phyloP scores from a whole-genome alignment of 92 coral and sea anemone species.

The Palythoa caribaeorum region DNA sequence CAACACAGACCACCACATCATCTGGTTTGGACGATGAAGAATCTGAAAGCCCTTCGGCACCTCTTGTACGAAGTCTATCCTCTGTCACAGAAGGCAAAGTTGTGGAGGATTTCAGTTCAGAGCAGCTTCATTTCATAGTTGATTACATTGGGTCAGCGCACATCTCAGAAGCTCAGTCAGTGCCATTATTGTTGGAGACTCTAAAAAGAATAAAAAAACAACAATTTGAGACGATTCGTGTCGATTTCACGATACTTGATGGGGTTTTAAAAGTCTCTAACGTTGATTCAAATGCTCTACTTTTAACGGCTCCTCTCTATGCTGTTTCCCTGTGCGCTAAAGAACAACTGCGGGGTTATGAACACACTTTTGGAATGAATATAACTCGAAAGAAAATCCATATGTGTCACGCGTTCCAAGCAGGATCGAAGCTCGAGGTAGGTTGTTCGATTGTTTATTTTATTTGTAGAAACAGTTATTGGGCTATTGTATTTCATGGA shows the following conservation, averaged over 20 bases:
- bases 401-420: conserved; percentile 97
- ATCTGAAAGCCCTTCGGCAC: neutral
- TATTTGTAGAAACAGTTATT: conserved; percentile 13
- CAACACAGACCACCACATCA: conserved; percentile 25
- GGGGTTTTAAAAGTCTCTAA: conserved; percentile 89
- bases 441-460: conserved; percentile 46
- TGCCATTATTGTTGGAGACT: conserved; percentile 91
- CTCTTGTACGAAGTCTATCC: conserved; percentile 23
- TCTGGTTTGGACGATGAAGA: conserved; percentile 6
- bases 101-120: conserved; percentile 72
- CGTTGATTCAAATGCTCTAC: conserved; percentile 84
- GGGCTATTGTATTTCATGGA: conserved; percentile 9
- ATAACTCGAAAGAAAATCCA: conserved; percentile 92
- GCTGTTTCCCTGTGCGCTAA: conserved; percentile 97
- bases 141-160: conserved; percentile 94
- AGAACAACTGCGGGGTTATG: conserved; percentile 95
- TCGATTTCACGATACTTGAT: conserved; percentile 89
- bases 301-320: conserved; percentile 96
- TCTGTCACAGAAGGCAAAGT: conserved; percentile 66
- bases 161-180: conserved; percentile 95
- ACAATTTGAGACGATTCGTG: conserved; percentile 82
- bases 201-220: conserved; percentile 92
- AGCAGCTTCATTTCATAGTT: conserved; percentile 92
- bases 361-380: conserved; percentile 89
- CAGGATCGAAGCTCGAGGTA: conserved; percentile 97